phyloP scores from a whole-genome alignment of 2,113 vertebrate genomes.

The Tricholaema leucomelas region DNA sequence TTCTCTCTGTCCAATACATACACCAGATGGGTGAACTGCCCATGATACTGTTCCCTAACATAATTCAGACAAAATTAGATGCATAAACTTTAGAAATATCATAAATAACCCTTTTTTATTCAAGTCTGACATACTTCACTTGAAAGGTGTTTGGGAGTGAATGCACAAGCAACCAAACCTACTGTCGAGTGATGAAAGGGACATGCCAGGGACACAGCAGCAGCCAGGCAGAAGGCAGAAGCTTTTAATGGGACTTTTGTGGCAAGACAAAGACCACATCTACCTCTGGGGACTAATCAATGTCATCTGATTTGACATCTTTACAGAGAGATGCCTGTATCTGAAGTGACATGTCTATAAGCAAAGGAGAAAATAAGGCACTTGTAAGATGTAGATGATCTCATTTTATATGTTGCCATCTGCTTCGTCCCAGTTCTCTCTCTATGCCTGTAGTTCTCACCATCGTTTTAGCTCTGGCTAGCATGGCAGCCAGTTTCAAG shows the following conservation, averaged over 20 bases:
- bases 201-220: no score
- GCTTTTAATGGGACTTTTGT: no score
- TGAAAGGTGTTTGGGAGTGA: no score
- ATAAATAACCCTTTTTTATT: no score
- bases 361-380: constrained; percentile 1
- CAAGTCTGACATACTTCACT: no score
- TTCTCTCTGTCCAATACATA: neutral
- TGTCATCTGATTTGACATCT: neutral
- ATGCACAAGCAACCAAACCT: no score
- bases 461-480: neutral
- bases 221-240: no score
- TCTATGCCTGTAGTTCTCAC: neutral
- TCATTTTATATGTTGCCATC: neutral
- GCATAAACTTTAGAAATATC: no score
- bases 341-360: neutral
- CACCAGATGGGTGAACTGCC: neutral
- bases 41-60: neutral
- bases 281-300: no score
- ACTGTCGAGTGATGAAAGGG: no score
- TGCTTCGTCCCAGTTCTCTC: neutral
- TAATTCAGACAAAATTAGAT: no score
- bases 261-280: no score
- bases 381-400: neutral
- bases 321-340: neutral
- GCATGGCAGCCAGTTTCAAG: neutral